Base-by-base conservation (phyloP, 2,888 invertebrate species). In the Muscina levida region DNA sequence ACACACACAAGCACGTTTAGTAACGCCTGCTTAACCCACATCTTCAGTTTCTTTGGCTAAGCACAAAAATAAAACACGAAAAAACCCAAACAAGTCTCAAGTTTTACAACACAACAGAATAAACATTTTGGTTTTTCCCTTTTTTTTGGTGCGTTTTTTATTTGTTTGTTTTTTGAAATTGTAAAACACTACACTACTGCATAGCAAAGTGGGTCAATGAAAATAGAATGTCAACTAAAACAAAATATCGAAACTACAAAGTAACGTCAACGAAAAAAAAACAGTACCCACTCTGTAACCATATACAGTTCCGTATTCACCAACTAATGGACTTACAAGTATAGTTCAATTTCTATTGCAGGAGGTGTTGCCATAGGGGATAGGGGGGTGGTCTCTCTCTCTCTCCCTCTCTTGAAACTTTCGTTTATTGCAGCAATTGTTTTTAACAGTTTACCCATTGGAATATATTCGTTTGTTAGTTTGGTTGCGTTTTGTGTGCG, bases 161-260 rank as follows among this genome's bases (percentile, higher is more conserved):
- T n/a, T n/a, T n/a, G n/a, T n/a, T n/a, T n/a, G n/a, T n/a, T n/a
- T n/a, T 59, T 15, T 13, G 59, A 59, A 59, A 59, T 59, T 59
- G 15, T 59, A 59, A 39, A 59, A 59, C 59, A 57, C 46, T n/a
- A n/a, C n/a, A n/a, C n/a, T n/a, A n/a, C n/a, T n/a, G n/a, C n/a
- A n/a, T n/a, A 31, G 17, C 31, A 66, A 73, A 74, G 48, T 74
- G 59, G 74, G 74, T 74, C 74, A 74, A 51, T 74, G 74, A 48
- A 74, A 74, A 59, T 19, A 42, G 39, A 62, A 51, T 48, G 42
- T 68, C 39, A 68, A 51, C 59, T 26, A 46, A 68, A 68, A 48
- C 11, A 48, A 37, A 59, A 74, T 37, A n/a, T n/a, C n/a, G n/a
- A n/a, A n/a, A n/a, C n/a, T n/a, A n/a, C n/a, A 59, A 59, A 67